A percentile compares a stretch with the other conserved stretches of the same genome.
Conservation (phyloP, 2,113 vertebrate genomes). For the Platysteira castanea region DNA sequence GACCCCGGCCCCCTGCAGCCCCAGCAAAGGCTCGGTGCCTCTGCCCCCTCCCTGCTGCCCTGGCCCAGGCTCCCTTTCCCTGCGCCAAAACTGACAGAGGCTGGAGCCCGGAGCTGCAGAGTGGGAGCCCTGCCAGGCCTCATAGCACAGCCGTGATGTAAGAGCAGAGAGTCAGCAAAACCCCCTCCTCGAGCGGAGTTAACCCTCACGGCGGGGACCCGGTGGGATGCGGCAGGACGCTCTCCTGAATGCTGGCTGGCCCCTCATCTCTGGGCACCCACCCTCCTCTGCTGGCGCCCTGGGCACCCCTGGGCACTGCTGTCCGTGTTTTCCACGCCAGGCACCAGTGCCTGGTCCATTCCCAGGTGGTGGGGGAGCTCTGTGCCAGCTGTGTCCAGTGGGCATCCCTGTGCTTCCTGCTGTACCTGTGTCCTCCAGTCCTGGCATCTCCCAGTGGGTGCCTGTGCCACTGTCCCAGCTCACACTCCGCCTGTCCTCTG, state of each 20-base stretch:
- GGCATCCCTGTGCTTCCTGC: not conserved
- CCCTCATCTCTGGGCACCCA: not conserved
- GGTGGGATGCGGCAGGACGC: fast-evolving
- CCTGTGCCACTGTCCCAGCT: fast-evolving
- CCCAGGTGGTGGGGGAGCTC: fast-evolving
- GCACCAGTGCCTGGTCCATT: fast-evolving
- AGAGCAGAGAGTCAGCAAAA: conserved; percentile 58
- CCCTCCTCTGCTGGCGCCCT: not conserved
- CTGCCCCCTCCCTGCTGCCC: conserved; percentile 7
- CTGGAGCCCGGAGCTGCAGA: conserved; percentile 24
- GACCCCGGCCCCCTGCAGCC: not conserved
- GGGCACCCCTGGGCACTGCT: not conserved
- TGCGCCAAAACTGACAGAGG: conserved; percentile 58
- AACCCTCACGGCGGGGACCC: not conserved
- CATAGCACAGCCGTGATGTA: conserved; percentile 75
- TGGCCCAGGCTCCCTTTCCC: conserved; percentile 51
- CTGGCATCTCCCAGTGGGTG: fast-evolving
- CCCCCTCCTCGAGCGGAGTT: not conserved
- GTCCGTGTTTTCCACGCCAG: fast-evolving
- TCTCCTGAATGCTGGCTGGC: not conserved
- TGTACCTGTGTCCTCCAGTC: fast-evolving
- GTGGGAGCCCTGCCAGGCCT: conserved; percentile 68
- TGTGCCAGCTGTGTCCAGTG: fast-evolving
- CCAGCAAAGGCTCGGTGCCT: not conserved
- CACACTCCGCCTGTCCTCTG: not conserved